Conservation (phyloP, 2,797 vertebrate genomes). For the Poeciliopsis presidionis region DNA sequence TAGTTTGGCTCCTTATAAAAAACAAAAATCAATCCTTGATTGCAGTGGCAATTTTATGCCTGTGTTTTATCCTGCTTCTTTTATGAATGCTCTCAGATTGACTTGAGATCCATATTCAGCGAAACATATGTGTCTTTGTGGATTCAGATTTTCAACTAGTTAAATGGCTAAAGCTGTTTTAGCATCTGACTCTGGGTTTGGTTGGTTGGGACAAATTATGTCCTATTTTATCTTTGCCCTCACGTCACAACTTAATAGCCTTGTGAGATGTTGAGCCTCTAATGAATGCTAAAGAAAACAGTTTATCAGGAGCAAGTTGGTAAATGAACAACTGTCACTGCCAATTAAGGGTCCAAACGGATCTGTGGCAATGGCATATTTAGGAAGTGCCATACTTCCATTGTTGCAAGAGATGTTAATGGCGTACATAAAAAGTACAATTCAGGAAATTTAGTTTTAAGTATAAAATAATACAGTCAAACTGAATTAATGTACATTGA, state of each 20-base stretch:
- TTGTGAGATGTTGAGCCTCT: not conserved
- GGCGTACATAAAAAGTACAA: not conserved
- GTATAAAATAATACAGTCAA: not conserved
- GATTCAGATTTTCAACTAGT: not conserved
- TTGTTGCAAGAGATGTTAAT: not conserved
- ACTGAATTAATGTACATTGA: not conserved
- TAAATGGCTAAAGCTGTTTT: not conserved
- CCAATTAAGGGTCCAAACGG: not conserved
- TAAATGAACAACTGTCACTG: not conserved
- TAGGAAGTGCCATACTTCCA: not conserved
- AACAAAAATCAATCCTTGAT: conserved; percentile 46
- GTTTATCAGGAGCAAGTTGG: not conserved
- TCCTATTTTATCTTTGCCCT: not conserved
- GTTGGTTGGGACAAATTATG: not conserved
- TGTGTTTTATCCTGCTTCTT: not conserved
- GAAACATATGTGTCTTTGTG: not conserved
- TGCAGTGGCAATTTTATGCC: conserved; percentile 22
- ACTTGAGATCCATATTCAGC: not conserved
- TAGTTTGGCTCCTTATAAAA: conserved; percentile 36
- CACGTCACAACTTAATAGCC: not conserved
- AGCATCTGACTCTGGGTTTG: not conserved
- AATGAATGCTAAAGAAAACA: not conserved
- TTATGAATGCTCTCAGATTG: not conserved
- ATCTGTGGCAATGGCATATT: not conserved
- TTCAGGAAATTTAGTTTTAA: not conserved